Base-by-base conservation (phyloP, 92 coral and sea anemone species). In the Bergia puertoricense region DNA sequence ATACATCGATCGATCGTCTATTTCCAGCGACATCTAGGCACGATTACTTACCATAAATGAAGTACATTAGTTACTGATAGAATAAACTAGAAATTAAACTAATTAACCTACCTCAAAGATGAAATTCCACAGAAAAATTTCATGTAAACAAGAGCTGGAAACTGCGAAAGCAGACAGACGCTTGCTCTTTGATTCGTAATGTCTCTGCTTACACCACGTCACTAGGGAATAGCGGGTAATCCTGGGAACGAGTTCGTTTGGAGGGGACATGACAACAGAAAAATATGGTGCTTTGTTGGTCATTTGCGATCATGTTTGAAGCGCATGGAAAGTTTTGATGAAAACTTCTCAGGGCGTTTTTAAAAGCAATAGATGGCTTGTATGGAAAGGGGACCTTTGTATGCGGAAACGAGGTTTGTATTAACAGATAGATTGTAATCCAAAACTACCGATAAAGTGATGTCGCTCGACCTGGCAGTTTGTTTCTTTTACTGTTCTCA, bases 221-320 rank as follows among this genome's bases (percentile, higher is more conserved):
- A 8, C 10, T 4, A 3, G 43, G 42, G 77, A 40, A 40, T 1
- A 30, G 40, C 62, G 56, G 36, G 59, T 23, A 30, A 44, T 45
- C 82, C 15, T 78, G 66, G 82, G 65, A 48, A 78, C 82, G 41
- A 78, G 82, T 1, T 23, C 40, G 16, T n/a, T 36, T n/a, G 20
- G 82, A 40, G 56, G 22, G 44, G 82, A 79, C 82, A 8, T 79
- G 82, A 79, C 82, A 79, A 79, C 82, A 79, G 82, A 79, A 79
- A 30, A 79, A 48, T 72, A 72, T 79, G 82, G 82, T 20, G 82
- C 41, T 78, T 78, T 75, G 79, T 75, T 75, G 79, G 79, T 75
- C 9, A 51, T 43, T 77, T 23, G 38, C 0, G 81, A 76, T 76
- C 48, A 18, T 44, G 80, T 77, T 79, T 50, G 7, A 38, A 30